Evolutionary conservation across 2,888 invertebrate genomes (phyloP).

Genomic region (Epirrita christyi): DNA sequence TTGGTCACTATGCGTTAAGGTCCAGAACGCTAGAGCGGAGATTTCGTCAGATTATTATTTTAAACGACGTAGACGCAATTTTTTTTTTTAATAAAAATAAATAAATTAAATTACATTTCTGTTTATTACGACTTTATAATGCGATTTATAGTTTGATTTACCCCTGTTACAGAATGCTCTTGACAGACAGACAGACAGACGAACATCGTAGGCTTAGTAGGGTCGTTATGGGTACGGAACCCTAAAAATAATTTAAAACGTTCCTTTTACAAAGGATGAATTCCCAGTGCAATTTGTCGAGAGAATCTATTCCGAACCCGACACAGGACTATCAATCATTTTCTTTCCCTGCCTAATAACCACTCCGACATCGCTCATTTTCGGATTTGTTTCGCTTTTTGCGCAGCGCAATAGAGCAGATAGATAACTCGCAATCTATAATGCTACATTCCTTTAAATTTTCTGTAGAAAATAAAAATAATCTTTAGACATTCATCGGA

Average conservation of each 20-base stretch:
- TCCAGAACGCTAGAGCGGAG: too few species aligned
- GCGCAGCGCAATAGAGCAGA: conserved; percentile 17
- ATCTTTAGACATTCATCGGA: not conserved
- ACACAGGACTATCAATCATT: conserved; percentile 21
- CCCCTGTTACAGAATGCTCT: too few species aligned
- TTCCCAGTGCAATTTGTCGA: conserved; percentile 15
- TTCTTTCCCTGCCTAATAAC: conserved; percentile 18
- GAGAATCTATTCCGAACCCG: conserved; percentile 14
- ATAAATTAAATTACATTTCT: too few species aligned
- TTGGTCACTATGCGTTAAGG: too few species aligned
- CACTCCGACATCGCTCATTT: conserved; percentile 19
- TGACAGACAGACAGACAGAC: too few species aligned
- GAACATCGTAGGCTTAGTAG: too few species aligned
- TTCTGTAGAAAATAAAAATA: conserved; percentile 12
- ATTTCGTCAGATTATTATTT: too few species aligned
- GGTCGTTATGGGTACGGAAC: too few species aligned
- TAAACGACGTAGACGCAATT: too few species aligned
- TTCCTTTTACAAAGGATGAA: not conserved
- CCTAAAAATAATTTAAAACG: not conserved
- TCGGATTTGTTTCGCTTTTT: conserved; percentile 25
- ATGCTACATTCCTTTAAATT: conserved; percentile 5
- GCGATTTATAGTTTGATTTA: too few species aligned
- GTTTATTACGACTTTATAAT: too few species aligned
- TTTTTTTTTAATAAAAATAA: too few species aligned
- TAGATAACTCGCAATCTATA: conserved; percentile 15